phyloP scores from a whole-genome alignment of 2,888 invertebrate genomes.

The Drosophila anomalata region DNA sequence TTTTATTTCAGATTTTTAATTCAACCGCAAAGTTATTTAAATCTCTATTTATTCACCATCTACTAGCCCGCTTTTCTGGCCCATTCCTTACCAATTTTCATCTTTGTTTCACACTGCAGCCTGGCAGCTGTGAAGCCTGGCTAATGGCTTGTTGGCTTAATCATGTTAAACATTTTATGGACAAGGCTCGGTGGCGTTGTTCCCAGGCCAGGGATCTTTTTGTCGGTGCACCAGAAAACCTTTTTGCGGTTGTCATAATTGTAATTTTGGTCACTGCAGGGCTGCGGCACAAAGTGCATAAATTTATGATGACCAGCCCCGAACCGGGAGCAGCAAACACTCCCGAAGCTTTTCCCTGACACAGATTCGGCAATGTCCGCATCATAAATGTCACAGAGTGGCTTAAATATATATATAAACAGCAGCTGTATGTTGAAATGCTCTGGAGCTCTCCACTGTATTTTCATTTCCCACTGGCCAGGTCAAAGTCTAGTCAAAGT shows the following conservation, averaged over 20 bases:
- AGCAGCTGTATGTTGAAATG: not conserved
- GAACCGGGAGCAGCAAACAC: conserved; percentile 4
- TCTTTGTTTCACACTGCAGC: conserved; percentile 51
- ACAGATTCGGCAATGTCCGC: conserved; percentile 59
- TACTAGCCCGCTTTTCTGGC: not conserved
- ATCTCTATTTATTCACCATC: conserved; percentile 9
- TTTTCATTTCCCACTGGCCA: conserved; percentile 48
- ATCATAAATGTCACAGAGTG: conserved; percentile 62
- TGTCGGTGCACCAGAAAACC: conserved; percentile 77
- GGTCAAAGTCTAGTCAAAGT: conserved; percentile 38
- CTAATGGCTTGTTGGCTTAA: conserved; percentile 54
- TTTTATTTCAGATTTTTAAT: not conserved
- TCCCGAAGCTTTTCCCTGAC: conserved; percentile 46
- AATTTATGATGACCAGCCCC: conserved; percentile 72
- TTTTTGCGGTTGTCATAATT: conserved; percentile 80
- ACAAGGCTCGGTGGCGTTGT: conserved; percentile 19
- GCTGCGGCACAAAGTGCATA: conserved; percentile 71
- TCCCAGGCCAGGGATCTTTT: conserved; percentile 44
- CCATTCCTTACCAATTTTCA: conserved; percentile 9
- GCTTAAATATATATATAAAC: conserved; percentile 30
- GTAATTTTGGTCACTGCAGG: conserved; percentile 77
- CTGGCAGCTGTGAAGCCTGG: not conserved
- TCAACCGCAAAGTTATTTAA: not conserved
- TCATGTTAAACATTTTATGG: conserved; percentile 78
- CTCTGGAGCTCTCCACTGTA: conserved; percentile 13